phyloP scores from a whole-genome alignment of 2,113 vertebrate genomes.

The Scalopus aquaticus region DNA sequence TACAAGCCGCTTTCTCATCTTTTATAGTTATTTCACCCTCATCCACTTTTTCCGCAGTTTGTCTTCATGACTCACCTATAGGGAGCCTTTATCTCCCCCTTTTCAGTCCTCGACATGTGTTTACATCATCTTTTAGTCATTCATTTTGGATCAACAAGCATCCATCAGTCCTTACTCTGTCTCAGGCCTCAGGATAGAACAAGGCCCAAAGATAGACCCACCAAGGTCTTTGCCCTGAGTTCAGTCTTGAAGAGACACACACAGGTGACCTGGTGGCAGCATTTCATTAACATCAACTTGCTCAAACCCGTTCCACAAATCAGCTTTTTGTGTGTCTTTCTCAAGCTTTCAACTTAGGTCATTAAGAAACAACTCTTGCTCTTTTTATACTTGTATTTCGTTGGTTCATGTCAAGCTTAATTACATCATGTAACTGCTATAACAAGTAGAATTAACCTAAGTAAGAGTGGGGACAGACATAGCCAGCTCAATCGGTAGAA shows the following conservation, averaged over 20 bases:
- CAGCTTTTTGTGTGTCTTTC: neutral
- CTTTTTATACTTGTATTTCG: neutral
- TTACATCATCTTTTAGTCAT: neutral
- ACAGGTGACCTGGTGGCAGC: neutral
- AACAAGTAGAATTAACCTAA: neutral
- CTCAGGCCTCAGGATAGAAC: neutral
- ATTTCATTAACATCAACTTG: neutral
- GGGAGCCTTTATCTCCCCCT: neutral
- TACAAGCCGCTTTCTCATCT: neutral
- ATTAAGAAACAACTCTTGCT: neutral
- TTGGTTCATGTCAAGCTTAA: neutral
- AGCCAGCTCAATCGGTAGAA: neutral
- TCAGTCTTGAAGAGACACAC: neutral
- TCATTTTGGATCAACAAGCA: neutral
- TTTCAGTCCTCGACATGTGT: neutral
- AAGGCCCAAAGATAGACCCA: neutral
- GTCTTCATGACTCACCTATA: conserved; percentile 27
- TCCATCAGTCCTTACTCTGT: neutral
- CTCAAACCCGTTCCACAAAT: neutral
- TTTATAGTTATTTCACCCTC: neutral
- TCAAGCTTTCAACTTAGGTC: neutral
- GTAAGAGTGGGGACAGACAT: neutral
- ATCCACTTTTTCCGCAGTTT: conserved; percentile 4
- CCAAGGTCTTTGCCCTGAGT: neutral
- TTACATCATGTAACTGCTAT: neutral